Percentiles rank a stretch among this genome's conserved stretches.
phyloP scores from a whole-genome alignment of 2,113 vertebrate species.

The Sphyrna mokarran region DNA sequence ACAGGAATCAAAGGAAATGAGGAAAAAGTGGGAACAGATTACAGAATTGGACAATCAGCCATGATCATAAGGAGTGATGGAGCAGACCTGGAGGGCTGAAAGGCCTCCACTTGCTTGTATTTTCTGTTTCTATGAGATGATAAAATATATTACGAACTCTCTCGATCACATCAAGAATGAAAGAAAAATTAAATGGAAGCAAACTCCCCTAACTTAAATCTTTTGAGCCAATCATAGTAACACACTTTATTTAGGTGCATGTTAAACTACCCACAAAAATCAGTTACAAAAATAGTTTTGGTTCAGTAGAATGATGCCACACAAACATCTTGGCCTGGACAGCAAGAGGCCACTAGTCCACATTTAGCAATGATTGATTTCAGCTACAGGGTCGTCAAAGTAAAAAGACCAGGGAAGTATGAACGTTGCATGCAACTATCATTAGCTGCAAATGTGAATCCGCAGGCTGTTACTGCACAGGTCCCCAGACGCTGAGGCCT shows the following conservation, averaged over 20 bases:
- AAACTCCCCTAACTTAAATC: neutral
- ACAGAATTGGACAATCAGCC: no score
- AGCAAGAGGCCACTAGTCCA: neutral
- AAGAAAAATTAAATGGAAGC: neutral
- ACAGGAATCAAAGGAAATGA: neutral
- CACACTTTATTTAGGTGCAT: constrained; percentile 34
- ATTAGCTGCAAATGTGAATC: neutral
- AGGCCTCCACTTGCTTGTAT: no score
- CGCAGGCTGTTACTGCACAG: neutral
- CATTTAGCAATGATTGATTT: constrained; percentile 27
- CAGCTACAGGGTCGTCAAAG: neutral
- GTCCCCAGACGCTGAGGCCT: no score
- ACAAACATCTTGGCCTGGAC: neutral
- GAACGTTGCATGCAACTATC: constrained; percentile 2
- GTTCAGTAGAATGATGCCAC: constrained; percentile 14
- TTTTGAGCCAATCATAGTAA: constrained; percentile 1
- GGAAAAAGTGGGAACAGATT: neutral
- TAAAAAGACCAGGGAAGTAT: neutral
- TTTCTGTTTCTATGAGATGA: no score
- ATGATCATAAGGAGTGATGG: neutral
- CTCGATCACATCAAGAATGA: neutral
- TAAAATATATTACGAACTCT: neutral
- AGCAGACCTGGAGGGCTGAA: neutral
- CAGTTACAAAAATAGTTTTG: constrained; percentile 35
- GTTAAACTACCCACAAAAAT: constrained; percentile 32